Evolutionary conservation across 2,888 invertebrate genomes (phyloP).

Genomic region (Spilosoma lubricipeda): DNA sequence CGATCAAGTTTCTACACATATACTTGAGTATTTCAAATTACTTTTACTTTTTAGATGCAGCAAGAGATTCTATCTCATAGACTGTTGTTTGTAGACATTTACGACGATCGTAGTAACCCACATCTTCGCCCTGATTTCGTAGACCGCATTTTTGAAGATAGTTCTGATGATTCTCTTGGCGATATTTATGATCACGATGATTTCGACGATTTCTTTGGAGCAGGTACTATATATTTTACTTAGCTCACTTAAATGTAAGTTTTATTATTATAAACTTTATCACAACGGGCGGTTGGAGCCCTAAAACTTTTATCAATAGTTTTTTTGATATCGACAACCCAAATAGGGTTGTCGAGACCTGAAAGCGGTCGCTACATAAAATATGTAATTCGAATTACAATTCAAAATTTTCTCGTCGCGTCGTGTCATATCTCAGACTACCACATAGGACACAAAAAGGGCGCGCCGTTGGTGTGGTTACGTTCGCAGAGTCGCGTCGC

Average conservation of each 20-base stretch:
- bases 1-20: background rate
- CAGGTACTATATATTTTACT: conserved; percentile 51
- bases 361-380: too few relatives aligned
- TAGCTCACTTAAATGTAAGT: background rate
- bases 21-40: background rate
- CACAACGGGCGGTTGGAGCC: too few relatives aligned
- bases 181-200: conserved; percentile 71
- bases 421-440: too few relatives aligned
- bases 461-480: too few relatives aligned
- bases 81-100: conserved; percentile 63
- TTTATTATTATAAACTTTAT: background rate
- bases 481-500: too few relatives aligned
- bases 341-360: too few relatives aligned
- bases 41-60: conserved; percentile 27
- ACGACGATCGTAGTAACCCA: conserved; percentile 72
- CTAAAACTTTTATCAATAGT: too few relatives aligned
- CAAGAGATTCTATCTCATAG: conserved; percentile 62
- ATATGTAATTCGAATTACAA: too few relatives aligned
- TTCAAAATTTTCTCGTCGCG: too few relatives aligned
- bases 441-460: too few relatives aligned
- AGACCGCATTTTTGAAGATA: conserved; percentile 68
- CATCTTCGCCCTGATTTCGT: conserved; percentile 75
- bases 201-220: conserved; percentile 66
- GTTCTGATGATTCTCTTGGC: conserved; percentile 72
- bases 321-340: too few relatives aligned